Base-by-base conservation (phyloP, 2,888 invertebrate species). In the Anodontia alba region DNA sequence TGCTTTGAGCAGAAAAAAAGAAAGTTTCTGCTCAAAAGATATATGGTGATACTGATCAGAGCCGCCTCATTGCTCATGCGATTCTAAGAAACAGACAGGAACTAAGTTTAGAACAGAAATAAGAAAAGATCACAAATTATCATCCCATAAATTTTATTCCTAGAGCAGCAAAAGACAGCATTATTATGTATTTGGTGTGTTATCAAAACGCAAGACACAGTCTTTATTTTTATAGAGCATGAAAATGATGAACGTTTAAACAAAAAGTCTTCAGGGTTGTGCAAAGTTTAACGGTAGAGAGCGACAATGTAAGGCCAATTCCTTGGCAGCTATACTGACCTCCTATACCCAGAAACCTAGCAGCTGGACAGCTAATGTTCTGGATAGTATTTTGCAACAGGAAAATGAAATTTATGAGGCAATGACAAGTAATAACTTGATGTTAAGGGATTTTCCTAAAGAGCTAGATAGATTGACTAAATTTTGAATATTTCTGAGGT, bases 271-370 rank as follows among this genome's bases (percentile, higher is more conserved):
- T 33, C 71, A 71, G 46, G 71, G 71, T 17, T 15, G 31, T 29
- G 1, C 49, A 17, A 73, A 12, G 0, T 74, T 74, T 36, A 23
- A 67, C 42, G 74, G 33, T 20, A 43, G 46, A 8, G 74, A 67
- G 12, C 23, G 67, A 38, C 74, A 74, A 43, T 67, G 74, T 33
- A 74, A 67, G 74, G 29, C 74, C 12, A 74, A 74, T 67, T 43
- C 74, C 0, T 12, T 74, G 46, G 67, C 74, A 8, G 74, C 74
- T n/a, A 33, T 71, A 31, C n/a, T 71, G 29, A n/a, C 20, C 7
- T 71, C 71, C 1, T 15, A 49, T 33, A 71, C 17, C 23, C 31
- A 0, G 46, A 62, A 62, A 5, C 31, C 66, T n/a, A 46, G 26
- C 3, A 26, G 43, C n/a, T 74, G 74, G 74, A 31, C 66, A 67